Base-by-base conservation (phyloP, 2,113 vertebrate species). In the Columbina picui region DNA sequence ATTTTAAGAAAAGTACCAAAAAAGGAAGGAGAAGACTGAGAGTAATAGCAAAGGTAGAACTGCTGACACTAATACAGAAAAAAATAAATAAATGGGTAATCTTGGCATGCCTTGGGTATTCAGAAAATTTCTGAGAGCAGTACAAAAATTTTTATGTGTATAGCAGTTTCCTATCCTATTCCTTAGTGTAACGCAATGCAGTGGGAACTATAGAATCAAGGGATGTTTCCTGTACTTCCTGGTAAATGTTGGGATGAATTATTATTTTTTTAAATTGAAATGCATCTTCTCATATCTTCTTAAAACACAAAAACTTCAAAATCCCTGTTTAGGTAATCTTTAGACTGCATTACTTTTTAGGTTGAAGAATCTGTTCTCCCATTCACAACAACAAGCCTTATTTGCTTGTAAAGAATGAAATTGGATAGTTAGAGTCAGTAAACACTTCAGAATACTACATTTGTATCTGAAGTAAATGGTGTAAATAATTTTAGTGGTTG, bases 391-490 rank as follows among this genome's bases (percentile, higher is more conserved):
- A 36, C 14, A 86, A 38, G 16, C 2, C 4, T 43, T 32, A 21
- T 36, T 52, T 70, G 22, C 2, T n/a, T n/a, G 11, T n/a, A 84
- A 60, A 74, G 14, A 10, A 12, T 74, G 7, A 77, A 68, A 69
- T 3, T 1, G 0, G 18, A 77, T 39, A 76, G 3, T 1, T 18
- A 45, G 12, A 87, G 43, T 29, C 1, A 1, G 16, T 32, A 65
- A 80, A 59, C 2, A 36, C 76, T 83, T 69, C 27, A 32, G 22
- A 76, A 60, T 0, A 1, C 9, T 67, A 16, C 1, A 1, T 23
- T 23, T 7, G 68, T 76, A 17, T 19, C 19, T 50, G 14, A 86
- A 67, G 4, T 7, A 84, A 77, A 61, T 22, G 2, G 2, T 36
- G 8, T 59, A 60, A 86, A 69, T 15, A 29, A 39, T 85, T 65